These are phyloP conservation scores for Accipiter badius DNA, from an alignment of 2,797 vertebrate species.

Conservation along the genomic window DNA sequence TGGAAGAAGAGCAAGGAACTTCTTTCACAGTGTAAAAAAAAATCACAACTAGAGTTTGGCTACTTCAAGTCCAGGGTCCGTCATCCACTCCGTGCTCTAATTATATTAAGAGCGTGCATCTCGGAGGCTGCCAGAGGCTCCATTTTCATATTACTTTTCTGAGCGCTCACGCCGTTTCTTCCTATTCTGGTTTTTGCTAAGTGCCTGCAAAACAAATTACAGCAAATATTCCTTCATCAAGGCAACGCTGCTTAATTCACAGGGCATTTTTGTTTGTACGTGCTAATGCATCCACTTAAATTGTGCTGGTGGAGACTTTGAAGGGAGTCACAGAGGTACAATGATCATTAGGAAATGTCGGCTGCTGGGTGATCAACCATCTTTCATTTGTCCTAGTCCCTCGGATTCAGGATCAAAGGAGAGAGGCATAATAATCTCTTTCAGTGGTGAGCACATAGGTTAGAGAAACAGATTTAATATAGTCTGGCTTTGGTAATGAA, in stretches of 20 bases:
- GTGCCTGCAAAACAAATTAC: slow-evolving; percentile 22
- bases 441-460: not conserved
- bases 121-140: not conserved
- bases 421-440: not conserved
- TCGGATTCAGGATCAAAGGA: not conserved
- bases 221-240: not conserved
- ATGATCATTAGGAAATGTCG: not conserved
- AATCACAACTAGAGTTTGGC: not conserved
- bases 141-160: not conserved
- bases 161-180: not conserved
- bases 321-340: not conserved
- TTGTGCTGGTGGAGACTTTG: not conserved
- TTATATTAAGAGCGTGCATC: not conserved
- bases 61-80: not conserved
- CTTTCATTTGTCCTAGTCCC: not conserved
- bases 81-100: not conserved
- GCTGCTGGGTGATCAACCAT: not conserved
- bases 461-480: not conserved
- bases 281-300: not conserved
- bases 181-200: not conserved
- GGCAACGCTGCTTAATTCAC: not conserved
- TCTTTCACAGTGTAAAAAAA: not conserved
- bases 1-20: not conserved
- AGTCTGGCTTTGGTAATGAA: not conserved
- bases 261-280: not conserved